A percentile compares a stretch with the other conserved stretches of the same genome.
phyloP scores from a whole-genome alignment of 2,888 invertebrate genomes.

The Nomada lathburiana region DNA sequence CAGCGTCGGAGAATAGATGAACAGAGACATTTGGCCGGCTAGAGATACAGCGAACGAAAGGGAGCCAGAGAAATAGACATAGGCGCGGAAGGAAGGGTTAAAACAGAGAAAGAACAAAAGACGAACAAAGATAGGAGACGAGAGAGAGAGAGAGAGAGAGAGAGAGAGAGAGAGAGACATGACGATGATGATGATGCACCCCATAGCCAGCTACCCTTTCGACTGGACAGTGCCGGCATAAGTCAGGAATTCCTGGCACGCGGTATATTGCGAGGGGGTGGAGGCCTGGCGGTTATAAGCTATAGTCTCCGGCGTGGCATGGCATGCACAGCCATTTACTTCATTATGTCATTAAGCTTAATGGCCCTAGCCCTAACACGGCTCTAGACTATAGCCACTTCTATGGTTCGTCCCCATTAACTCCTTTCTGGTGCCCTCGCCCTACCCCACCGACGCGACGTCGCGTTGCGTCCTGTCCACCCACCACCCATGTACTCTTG shows the following conservation, averaged over 20 bases:
- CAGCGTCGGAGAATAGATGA: slow-evolving; percentile 34
- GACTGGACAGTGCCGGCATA: slow-evolving; percentile 79
- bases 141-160: slow-evolving; percentile 67
- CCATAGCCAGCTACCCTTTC: slow-evolving; percentile 70
- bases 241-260: slow-evolving; percentile 84
- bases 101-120: slow-evolving; percentile 3
- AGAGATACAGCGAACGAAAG: slow-evolving; percentile 20
- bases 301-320: slow-evolving; percentile 81
- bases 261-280: slow-evolving; percentile 82
- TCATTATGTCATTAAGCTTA: slow-evolving; percentile 85
- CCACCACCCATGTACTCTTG: slow-evolving; percentile 57
- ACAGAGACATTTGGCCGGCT: slow-evolving; percentile 21
- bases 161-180: not conserved
- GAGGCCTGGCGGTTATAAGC: slow-evolving; percentile 82
- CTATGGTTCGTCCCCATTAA: slow-evolving; percentile 82
- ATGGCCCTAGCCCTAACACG: slow-evolving; percentile 84
- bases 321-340: slow-evolving; percentile 84
- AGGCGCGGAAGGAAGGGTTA: not conserved
- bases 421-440: slow-evolving; percentile 72
- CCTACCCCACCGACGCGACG: slow-evolving; percentile 26
- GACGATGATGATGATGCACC: slow-evolving; percentile 14
- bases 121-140: slow-evolving; percentile 12
- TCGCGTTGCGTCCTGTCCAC: slow-evolving; percentile 47
- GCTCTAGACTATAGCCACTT: slow-evolving; percentile 82
- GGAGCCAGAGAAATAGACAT: slow-evolving; percentile 43